A percentile compares a stretch with the other conserved stretches of the same genome.
Conservation (phyloP, 2,797 vertebrate species). For the Meriones psammophilus region DNA sequence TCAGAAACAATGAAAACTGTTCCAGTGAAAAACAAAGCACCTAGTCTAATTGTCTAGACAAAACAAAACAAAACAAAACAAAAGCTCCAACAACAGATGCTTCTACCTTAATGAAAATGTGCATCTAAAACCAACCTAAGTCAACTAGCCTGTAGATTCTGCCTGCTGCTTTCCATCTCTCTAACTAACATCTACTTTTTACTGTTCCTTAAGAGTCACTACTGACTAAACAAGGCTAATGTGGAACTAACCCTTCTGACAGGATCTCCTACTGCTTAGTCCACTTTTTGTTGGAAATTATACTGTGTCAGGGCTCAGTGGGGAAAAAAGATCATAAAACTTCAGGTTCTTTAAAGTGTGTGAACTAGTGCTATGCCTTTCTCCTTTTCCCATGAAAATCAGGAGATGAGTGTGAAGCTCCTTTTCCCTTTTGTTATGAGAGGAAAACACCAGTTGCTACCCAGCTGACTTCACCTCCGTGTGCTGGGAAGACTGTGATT, state of each 20-base stretch:
- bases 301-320: not conserved
- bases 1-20: slow-evolving; percentile 13
- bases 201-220: not conserved
- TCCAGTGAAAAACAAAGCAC: not conserved
- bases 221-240: not conserved
- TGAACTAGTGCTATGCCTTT: not conserved
- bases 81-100: not conserved
- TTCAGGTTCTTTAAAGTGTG: not conserved
- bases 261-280: not conserved
- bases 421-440: not conserved
- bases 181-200: not conserved
- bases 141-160: not conserved
- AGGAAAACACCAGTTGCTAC: not conserved
- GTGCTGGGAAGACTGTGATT: slow-evolving; percentile 65
- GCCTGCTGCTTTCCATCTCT: not conserved
- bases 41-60: not conserved
- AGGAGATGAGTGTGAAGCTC: not conserved
- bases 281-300: not conserved
- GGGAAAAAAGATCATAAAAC: not conserved
- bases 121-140: slow-evolving; percentile 37
- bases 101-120: slow-evolving; percentile 8
- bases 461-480: not conserved
- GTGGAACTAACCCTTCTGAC: not conserved
- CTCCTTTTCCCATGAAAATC: not conserved
- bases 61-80: not conserved